Evolutionary conservation across 1,140 invertebrate genomes (phyloP).

Genomic region (Drosophila ambigua): DNA sequence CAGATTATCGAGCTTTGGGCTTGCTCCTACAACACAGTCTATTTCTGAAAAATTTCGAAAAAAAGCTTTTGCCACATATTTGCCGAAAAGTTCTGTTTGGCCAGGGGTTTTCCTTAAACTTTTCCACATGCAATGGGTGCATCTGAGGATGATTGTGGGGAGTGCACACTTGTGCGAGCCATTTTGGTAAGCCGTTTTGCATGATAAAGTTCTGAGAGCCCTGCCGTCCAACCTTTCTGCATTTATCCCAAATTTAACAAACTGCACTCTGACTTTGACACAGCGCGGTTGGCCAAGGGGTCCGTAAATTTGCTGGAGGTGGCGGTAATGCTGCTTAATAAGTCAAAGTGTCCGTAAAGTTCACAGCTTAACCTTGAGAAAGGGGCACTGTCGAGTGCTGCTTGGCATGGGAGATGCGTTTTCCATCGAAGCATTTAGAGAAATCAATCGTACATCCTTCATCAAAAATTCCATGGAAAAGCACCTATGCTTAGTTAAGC

Average conservation of each 20-base stretch:
- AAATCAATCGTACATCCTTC: neutral
- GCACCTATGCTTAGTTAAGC: no score
- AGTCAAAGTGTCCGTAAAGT: slow-evolving; percentile 26
- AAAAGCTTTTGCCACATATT: neutral
- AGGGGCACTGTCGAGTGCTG: neutral
- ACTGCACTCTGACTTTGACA: slow-evolving; percentile 23
- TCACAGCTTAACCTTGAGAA: slow-evolving; percentile 42
- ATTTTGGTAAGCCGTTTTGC: slow-evolving; percentile 30
- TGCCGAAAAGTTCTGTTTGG: slow-evolving; percentile 33
- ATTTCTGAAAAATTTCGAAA: slow-evolving; percentile 15
- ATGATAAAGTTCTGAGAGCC: neutral
- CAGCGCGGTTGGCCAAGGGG: slow-evolving; percentile 4
- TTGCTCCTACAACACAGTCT: slow-evolving; percentile 22
- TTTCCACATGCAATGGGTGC: neutral
- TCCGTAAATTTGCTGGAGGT: neutral
- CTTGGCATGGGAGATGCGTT: neutral
- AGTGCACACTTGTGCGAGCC: slow-evolving; percentile 1
- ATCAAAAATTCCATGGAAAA: no score
- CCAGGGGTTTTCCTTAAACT: slow-evolving; percentile 25
- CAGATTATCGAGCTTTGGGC: slow-evolving; percentile 51
- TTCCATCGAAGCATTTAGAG: neutral
- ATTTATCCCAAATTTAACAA: slow-evolving; percentile 2
- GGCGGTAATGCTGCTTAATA: slow-evolving; percentile 16
- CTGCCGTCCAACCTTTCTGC: slow-evolving; percentile 2
- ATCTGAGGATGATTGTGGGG: slow-evolving; percentile 11